Evolutionary conservation across 2,888 invertebrate genomes (phyloP).

Genomic region (Eupelmus urozonus): DNA sequence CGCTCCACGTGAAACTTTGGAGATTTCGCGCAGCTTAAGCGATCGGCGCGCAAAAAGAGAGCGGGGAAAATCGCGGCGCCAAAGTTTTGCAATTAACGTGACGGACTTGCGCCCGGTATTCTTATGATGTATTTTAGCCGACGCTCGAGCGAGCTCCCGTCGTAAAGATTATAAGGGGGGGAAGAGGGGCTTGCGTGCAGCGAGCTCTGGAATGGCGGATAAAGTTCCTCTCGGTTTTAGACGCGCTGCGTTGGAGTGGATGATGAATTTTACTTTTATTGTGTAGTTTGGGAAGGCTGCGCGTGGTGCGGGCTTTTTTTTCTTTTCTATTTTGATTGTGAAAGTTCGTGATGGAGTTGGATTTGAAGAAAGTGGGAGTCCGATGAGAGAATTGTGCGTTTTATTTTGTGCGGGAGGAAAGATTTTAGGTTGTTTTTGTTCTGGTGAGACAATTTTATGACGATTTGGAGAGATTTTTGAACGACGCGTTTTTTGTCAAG

Average conservation of each 20-base stretch:
- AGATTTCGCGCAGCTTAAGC: slow-evolving; percentile 30
- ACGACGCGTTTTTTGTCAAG: too few relatives aligned
- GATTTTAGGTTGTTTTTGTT: too few relatives aligned
- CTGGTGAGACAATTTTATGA: too few relatives aligned
- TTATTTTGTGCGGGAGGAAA: too few relatives aligned
- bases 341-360: too few relatives aligned
- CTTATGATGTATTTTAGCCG: slow-evolving; percentile 47
- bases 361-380: too few relatives aligned
- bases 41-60: slow-evolving; percentile 39
- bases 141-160: too few relatives aligned
- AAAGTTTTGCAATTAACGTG: slow-evolving; percentile 65
- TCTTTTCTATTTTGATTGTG: too few relatives aligned
- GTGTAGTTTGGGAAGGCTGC: too few relatives aligned
- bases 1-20: slow-evolving; percentile 42
- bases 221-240: not conserved
- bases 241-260: not conserved
- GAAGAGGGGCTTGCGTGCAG: not conserved
- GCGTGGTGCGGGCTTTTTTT: too few relatives aligned
- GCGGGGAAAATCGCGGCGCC: slow-evolving; percentile 53
- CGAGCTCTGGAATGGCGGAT: not conserved
- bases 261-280: not conserved
- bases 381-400: too few relatives aligned
- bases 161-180: slow-evolving; percentile 26
- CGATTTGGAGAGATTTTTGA: too few relatives aligned
- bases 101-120: slow-evolving; percentile 42